phyloP scores from a whole-genome alignment of 1,140 invertebrate genomes.

The Aphidius gifuensis region DNA sequence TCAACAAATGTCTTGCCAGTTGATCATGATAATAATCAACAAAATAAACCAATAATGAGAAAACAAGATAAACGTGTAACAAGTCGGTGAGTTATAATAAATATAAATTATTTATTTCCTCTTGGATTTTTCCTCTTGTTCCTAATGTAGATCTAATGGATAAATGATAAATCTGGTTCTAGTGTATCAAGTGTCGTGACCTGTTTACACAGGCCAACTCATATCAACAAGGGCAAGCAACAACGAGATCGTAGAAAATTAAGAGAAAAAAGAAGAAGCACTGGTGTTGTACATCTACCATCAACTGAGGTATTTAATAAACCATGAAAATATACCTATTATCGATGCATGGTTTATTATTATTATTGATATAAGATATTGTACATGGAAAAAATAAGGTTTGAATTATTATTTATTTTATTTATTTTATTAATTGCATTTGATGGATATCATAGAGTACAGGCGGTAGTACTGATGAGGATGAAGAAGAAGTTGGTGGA shows the following conservation, averaged over 20 bases:
- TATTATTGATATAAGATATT: neutral
- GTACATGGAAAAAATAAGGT: too few species aligned
- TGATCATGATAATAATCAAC: slow-evolving; percentile 37
- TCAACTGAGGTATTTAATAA: slow-evolving; percentile 61
- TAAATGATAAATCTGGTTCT: slow-evolving; percentile 17
- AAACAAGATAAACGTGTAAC: slow-evolving; percentile 42
- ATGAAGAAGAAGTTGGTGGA: slow-evolving; percentile 55
- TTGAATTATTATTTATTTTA: neutral
- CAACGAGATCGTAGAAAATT: slow-evolving; percentile 63
- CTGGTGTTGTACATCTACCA: slow-evolving; percentile 64
- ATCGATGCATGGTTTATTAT: neutral
- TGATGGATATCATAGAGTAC: slow-evolving; percentile 55
- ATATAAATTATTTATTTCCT: neutral
- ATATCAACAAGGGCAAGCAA: slow-evolving; percentile 60
- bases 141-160: too few species aligned
- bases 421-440: neutral
- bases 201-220: slow-evolving; percentile 52
- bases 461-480: slow-evolving; percentile 64
- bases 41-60: slow-evolving; percentile 40
- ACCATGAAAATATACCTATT: neutral
- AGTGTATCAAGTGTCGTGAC: slow-evolving; percentile 37
- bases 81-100: slow-evolving; percentile 33
- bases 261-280: slow-evolving; percentile 63
- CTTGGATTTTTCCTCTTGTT: too few species aligned
- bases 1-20: slow-evolving; percentile 34